Evolutionary conservation across 2,797 vertebrate genomes (phyloP), one percentile per base, ranked within the genome.

Genomic region (Diplodus puntazzo): DNA sequence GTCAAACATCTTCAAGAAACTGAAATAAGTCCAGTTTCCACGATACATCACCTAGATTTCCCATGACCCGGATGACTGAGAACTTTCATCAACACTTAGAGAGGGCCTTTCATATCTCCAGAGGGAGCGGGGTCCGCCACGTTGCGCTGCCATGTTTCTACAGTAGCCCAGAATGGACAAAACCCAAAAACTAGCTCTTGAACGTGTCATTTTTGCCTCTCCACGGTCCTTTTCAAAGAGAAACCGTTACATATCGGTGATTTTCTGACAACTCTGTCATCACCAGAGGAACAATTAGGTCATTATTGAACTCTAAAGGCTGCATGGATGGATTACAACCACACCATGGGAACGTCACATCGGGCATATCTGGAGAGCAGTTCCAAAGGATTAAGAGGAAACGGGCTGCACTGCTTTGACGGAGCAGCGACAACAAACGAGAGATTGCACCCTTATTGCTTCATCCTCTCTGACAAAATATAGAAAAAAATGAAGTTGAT

Each of bases 401-500:
- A 34, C 34, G 1, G 8, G 34, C 34, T 43, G 77, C 74, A 34
- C 59, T 25, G 20, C 48, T 49, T 63, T 63, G 50, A 3, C 1
- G 9, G 25, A 52, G 16, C 46, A 80, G 62, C 21, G 54, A 66
- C 52, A 77, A 68, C 54, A 59, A 61, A 61, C 61, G 55, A 76
- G 60, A 71, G 49, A 71, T 90, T 90, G 83, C 88, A 69, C 54
- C 11, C 34, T 57, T 63, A 53, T 88, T 91, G 77, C 87, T 80
- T 89, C 86, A 91, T 81, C 72, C 60, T 63, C 62, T 42, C 84
- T 65, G 48, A 80, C 68, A 85, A 82, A 86, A 84, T 61, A 81
- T 65, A 71, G 43, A 77, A 64, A 81, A 81, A 43, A 67, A 17
- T 67, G 60, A 73, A 83, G 80, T 69, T 77, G 74, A 67, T 52